Evolutionary conservation across 1,140 invertebrate species (phyloP).

Genomic region (Tetragnatha versicolor): DNA sequence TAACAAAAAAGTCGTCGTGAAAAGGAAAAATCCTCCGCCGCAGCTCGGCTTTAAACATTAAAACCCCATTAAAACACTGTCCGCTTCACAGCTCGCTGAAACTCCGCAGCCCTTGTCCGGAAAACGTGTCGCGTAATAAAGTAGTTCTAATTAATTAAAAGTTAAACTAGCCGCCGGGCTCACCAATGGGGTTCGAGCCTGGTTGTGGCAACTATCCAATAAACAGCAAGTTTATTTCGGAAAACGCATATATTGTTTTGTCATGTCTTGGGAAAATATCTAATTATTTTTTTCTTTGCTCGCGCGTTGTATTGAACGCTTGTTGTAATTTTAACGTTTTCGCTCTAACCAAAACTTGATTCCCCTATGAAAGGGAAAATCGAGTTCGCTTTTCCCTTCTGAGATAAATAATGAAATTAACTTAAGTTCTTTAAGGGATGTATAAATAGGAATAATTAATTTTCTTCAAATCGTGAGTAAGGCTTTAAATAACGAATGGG

Average conservation of each 20-base stretch:
- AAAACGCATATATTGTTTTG: constrained; percentile 44
- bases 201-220: constrained; percentile 54
- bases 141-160: constrained; percentile 55
- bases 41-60: constrained; percentile 45
- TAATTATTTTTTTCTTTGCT: constrained; percentile 27
- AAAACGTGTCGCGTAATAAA: constrained; percentile 54
- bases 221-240: constrained; percentile 35
- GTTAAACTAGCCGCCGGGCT: constrained; percentile 39
- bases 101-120: constrained; percentile 17
- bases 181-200: constrained; percentile 1
- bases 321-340: too few species aligned
- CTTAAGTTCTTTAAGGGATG: not conserved
- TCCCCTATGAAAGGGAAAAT: not conserved
- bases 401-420: constrained; percentile 13
- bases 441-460: not conserved
- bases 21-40: constrained; percentile 6
- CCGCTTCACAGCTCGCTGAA: constrained; percentile 34
- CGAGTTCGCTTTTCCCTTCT: not conserved
- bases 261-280: constrained; percentile 45
- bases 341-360: not conserved
- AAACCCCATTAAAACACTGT: constrained; percentile 52
- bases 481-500: constrained; percentile 1
- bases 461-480: not conserved
- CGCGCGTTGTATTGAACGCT: constrained; percentile 29
- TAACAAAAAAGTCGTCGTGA: not conserved